Evolutionary conservation across 1,140 invertebrate genomes (phyloP).

Genomic region (Leptoteleia sp.): DNA sequence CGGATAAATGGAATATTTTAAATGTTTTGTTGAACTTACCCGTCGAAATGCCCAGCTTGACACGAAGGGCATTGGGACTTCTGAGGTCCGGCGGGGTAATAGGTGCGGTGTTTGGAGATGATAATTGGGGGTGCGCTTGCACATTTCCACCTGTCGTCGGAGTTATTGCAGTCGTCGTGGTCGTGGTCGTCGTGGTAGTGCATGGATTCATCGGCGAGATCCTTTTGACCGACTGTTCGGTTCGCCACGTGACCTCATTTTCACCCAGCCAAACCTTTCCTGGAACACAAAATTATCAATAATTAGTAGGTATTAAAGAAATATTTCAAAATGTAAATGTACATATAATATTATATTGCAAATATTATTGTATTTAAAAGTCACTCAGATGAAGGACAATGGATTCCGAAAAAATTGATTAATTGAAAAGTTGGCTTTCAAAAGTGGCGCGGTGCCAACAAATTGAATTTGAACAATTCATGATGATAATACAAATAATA

Average conservation of each 20-base stretch:
- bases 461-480: no score
- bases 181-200: constrained; percentile 71
- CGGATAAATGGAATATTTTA: no score
- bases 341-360: no score
- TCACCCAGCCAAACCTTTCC: constrained; percentile 79
- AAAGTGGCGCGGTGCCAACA: no score
- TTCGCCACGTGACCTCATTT: constrained; percentile 77
- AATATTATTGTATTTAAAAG: no score
- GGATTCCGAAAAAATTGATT: no score
- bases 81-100: constrained; percentile 76
- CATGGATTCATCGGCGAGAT: constrained; percentile 74
- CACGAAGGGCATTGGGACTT: constrained; percentile 74
- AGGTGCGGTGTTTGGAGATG: constrained; percentile 75
- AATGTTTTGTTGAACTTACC: no score
- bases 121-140: constrained; percentile 76
- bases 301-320: no score
- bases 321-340: no score
- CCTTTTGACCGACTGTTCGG: constrained; percentile 77
- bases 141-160: constrained; percentile 72
- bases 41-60: constrained; percentile 77
- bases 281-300: constrained; percentile 55
- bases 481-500: no score
- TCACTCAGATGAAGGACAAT: no score
- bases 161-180: constrained; percentile 67
- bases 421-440: no score